Base-by-base conservation (phyloP, 2,888 invertebrate species). In the Sphinx pinastri region DNA sequence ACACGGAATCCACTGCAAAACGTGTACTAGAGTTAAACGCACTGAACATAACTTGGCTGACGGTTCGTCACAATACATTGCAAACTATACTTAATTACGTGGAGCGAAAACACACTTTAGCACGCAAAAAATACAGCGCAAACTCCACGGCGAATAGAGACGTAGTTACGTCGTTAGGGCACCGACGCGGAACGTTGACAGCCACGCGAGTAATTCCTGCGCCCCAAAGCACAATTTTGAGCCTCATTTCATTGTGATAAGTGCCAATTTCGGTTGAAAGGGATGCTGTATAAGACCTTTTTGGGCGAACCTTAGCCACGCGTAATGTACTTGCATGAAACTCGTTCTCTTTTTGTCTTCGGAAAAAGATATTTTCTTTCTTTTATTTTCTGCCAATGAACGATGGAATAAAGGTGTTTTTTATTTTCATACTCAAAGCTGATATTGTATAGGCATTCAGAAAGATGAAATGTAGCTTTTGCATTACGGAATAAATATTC, bases 321-420 rank as follows among this genome's bases (percentile, higher is more conserved):
- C 85, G 86, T 85, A 87, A 85, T 81, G 82, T 86, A 86, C 87
- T 86, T 75, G 77, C 76, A 75, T 76, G 76, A 73, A 78, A 83
- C 81, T 79, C 77, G 78, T 81, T 81, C 79, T 77, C 76, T 80
- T 77, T 77, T 78, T 81, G 80, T 78, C 78, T 82, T 81, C 77
- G 58, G 16, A 54, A 63, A 70, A 72, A 70, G 68, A 70, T 69
- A 70, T 72, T 68, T 76, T 71, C 70, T 70, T 75, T 77, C 72
- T 76, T 72, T 72, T 73, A 70, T 75, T 74, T 52, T 68, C 77
- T 76, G 77, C 74, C 55, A 71, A 72, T 71, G 72, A 71, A 57
- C 71, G 73, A 73, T 74, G 72, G 71, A 70, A 71, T 69, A n/a
- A 71, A 68, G 67, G 66, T 74, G 73, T 55, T 59, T 70, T 67